phyloP scores from a whole-genome alignment of 2,113 vertebrate genomes.

The Gnathonemus longibarbis region DNA sequence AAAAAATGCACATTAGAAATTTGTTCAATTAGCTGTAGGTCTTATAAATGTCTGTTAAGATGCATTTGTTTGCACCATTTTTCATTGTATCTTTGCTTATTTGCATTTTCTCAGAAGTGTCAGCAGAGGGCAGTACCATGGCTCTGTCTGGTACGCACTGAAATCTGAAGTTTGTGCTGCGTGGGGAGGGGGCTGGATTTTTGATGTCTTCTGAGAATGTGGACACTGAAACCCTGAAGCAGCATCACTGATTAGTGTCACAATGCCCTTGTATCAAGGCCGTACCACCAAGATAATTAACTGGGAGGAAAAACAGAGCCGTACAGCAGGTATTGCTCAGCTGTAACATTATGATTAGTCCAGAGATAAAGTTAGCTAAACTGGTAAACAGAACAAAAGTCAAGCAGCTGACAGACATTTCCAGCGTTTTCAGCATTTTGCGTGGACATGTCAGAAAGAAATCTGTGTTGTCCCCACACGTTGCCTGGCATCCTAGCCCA shows the following conservation, averaged over 20 bases:
- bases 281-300: not conserved
- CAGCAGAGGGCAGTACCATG: constrained; percentile 6
- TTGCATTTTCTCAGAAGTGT: not conserved
- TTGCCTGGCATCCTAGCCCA: not conserved
- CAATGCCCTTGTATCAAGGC: constrained; percentile 8
- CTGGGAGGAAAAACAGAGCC: not conserved
- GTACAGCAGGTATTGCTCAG: not conserved
- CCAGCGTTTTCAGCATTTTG: not conserved
- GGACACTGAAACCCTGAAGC: not conserved
- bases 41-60: not conserved
- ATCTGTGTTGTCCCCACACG: not conserved
- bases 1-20: not conserved
- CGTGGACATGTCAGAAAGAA: not conserved
- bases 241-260: not conserved
- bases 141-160: not conserved
- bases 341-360: not conserved
- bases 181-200: not conserved
- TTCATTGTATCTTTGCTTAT: not conserved
- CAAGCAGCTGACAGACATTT: not conserved
- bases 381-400: not conserved
- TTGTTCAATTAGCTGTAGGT: not conserved
- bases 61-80: not conserved
- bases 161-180: not conserved
- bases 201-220: not conserved
- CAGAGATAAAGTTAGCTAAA: not conserved